phyloP scores from a whole-genome alignment of 2,113 vertebrate species.

The Phalacrocorax pelagicus region DNA sequence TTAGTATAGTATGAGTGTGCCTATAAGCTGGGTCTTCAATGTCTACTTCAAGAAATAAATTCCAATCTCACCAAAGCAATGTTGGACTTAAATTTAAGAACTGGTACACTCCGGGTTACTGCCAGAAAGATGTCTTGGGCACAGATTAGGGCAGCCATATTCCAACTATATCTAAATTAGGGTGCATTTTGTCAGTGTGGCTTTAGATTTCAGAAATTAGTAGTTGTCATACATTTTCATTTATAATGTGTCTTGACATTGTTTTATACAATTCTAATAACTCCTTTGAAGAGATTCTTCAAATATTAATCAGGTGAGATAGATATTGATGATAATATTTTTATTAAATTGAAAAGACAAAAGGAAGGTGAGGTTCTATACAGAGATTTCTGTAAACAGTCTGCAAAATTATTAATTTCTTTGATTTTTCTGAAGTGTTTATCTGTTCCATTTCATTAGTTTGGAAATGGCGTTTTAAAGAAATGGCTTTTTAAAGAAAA shows the following conservation, averaged over 20 bases:
- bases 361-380: not conserved
- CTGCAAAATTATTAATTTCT: not conserved
- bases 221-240: not conserved
- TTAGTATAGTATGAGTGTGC: not conserved
- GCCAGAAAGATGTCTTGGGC: not conserved
- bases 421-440: not conserved
- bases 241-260: not conserved
- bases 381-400: not conserved
- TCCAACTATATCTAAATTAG: not conserved
- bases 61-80: fast-evolving
- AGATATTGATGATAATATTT: not conserved
- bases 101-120: not conserved
- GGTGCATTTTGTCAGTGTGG: not conserved
- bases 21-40: not conserved
- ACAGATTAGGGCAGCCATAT: not conserved
- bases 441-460: not conserved
- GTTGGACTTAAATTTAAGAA: not conserved
- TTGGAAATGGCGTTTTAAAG: not conserved
- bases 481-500: not conserved
- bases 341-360: not conserved
- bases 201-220: not conserved
- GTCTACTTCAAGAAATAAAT: not conserved
- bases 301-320: not conserved
- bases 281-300: not conserved
- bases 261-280: not conserved